A percentile compares a stretch with the other conserved stretches of the same genome.
phyloP scores from a whole-genome alignment of 1,140 invertebrate species.

The Trichomalopsis sarcophagae region DNA sequence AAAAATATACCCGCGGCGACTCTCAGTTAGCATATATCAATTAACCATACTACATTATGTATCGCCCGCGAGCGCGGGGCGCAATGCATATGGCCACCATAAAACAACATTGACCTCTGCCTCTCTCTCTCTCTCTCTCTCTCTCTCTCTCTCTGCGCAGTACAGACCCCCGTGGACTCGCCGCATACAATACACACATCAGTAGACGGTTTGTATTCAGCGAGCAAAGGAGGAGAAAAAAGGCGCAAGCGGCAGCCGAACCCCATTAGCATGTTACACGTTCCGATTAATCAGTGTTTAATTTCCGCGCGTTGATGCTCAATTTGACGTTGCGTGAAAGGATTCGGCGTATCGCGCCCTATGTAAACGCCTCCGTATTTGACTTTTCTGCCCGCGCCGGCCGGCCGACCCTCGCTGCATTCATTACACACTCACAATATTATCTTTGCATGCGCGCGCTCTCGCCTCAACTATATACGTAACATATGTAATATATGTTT shows the following conservation, averaged over 20 bases:
- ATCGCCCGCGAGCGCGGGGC: background rate
- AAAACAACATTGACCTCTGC: background rate
- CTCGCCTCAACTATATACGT: too few species aligned
- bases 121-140: background rate
- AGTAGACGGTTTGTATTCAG: too few species aligned
- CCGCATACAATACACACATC: background rate
- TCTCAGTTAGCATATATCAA: background rate
- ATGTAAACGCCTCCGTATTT: slow-evolving; percentile 45
- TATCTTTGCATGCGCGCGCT: slow-evolving; percentile 58
- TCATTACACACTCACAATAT: slow-evolving; percentile 69
- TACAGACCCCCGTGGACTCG: background rate
- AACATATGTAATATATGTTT: too few species aligned
- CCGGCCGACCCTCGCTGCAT: slow-evolving; percentile 45
- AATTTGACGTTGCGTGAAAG: slow-evolving; percentile 41
- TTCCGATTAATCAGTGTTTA: slow-evolving; percentile 47
- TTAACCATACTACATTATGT: slow-evolving; percentile 4
- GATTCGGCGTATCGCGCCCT: slow-evolving; percentile 34
- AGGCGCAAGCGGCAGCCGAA: background rate
- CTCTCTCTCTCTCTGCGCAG: background rate
- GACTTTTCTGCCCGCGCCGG: background rate
- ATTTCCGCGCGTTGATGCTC: slow-evolving; percentile 37
- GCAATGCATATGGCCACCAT: background rate
- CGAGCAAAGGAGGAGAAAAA: too few species aligned
- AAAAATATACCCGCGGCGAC: background rate
- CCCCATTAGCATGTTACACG: slow-evolving; percentile 41